Conservation (phyloP, 2,888 invertebrate genomes). For the Pammene aurita region DNA sequence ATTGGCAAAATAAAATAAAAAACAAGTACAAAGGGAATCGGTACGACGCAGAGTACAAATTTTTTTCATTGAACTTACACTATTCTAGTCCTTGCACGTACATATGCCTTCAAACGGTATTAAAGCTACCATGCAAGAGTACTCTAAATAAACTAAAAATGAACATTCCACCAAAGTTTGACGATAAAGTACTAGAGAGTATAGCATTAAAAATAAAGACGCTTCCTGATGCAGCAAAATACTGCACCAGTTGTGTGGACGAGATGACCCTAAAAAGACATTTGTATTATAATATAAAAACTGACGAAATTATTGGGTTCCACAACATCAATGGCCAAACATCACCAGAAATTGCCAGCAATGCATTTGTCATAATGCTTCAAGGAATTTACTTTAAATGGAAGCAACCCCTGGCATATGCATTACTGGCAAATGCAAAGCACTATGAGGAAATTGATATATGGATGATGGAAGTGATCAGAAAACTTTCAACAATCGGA, state of each 20-base stretch:
- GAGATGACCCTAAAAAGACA: slow-evolving; percentile 8
- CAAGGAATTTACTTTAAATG: not conserved
- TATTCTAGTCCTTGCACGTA: slow-evolving; percentile 49
- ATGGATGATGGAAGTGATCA: slow-evolving; percentile 4
- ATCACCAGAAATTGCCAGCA: not conserved
- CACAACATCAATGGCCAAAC: slow-evolving; percentile 1
- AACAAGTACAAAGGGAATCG: slow-evolving; percentile 47
- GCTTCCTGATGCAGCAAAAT: not conserved
- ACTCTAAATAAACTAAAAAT: slow-evolving; percentile 32
- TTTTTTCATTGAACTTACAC: slow-evolving; percentile 46
- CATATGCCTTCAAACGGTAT: slow-evolving; percentile 44
- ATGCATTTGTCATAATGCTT: slow-evolving; percentile 1
- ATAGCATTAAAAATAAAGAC: not conserved
- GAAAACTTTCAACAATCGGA: not conserved
- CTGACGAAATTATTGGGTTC: slow-evolving; percentile 10
- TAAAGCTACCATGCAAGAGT: slow-evolving; percentile 46
- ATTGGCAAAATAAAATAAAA: too few relatives aligned
- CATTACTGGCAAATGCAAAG: not conserved
- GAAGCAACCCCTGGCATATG: slow-evolving; percentile 8
- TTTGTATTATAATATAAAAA: slow-evolving; percentile 6
- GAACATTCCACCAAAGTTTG: slow-evolving; percentile 43
- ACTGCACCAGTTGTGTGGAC: not conserved
- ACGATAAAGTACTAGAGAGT: not conserved
- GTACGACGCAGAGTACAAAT: slow-evolving; percentile 43
- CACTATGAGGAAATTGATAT: not conserved